Conservation (phyloP, 1,140 invertebrate species). For the Drosophila seguyi region DNA sequence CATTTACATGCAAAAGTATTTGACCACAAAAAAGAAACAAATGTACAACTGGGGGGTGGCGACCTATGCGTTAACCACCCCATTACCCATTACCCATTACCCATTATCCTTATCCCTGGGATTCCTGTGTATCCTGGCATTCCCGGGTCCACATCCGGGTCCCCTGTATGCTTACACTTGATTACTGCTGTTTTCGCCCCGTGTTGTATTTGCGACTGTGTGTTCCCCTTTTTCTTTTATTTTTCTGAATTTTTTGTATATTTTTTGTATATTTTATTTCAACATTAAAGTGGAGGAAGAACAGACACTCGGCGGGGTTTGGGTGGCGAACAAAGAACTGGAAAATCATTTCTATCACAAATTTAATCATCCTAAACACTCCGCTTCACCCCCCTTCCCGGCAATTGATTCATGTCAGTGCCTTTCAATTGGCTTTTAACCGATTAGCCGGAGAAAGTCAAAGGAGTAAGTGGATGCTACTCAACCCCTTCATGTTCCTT, state of each 20-base stretch:
- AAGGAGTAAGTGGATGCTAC: neutral
- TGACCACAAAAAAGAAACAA: slow-evolving; percentile 84
- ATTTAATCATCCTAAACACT: slow-evolving; percentile 80
- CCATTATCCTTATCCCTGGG: neutral
- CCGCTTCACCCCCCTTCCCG: slow-evolving; percentile 15
- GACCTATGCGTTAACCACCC: slow-evolving; percentile 46
- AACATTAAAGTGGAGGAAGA: slow-evolving; percentile 56
- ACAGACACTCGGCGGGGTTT: neutral
- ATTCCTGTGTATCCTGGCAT: slow-evolving; percentile 3
- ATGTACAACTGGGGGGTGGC: slow-evolving; percentile 61
- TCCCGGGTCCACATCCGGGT: slow-evolving; percentile 11
- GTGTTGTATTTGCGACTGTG: slow-evolving; percentile 71
- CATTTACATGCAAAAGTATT: slow-evolving; percentile 82
- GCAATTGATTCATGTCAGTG: slow-evolving; percentile 80
- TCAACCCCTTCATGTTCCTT: neutral
- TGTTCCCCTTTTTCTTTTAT: slow-evolving; percentile 39
- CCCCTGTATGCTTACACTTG: slow-evolving; percentile 76
- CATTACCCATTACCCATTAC: slow-evolving; percentile 14
- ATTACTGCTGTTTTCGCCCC: slow-evolving; percentile 72
- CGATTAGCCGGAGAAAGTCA: slow-evolving; percentile 60
- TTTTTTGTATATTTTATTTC: slow-evolving; percentile 32
- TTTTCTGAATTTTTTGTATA: slow-evolving; percentile 11
- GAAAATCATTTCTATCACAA: slow-evolving; percentile 78
- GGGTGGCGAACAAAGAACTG: slow-evolving; percentile 27
- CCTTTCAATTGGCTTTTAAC: slow-evolving; percentile 80